Base-by-base conservation (phyloP, 2,888 invertebrate species). In the Acrocera orbiculus region DNA sequence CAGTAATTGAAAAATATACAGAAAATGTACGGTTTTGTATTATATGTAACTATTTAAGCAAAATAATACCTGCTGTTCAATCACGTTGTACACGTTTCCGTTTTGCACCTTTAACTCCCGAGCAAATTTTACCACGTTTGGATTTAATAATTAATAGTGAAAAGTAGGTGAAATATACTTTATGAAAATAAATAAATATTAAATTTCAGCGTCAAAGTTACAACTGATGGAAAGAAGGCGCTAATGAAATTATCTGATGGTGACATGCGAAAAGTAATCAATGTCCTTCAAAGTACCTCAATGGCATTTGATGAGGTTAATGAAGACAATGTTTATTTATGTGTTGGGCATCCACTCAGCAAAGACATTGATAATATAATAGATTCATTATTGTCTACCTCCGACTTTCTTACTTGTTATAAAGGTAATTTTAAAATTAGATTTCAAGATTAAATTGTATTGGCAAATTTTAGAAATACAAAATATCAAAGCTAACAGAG, bases 1-100 rank as follows among this genome's bases (percentile, higher is more conserved):
- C 10, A 89, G 90, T 98, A 47, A 95, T 98, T 52, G 98, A 99
- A 61, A 98, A 98, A 59, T 99, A 90, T 56, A 96, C 98, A 9
- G 93, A 95, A 44, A 98, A 96, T 60, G 89, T 93, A 4, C 68
- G 98, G 7, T 99, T 99, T 61, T 99, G 98, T 58, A 80, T 98
- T 38, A 98, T 99, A 50, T 95, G 96, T 63, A 98, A 98, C 62
- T 98, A 98, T 62, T 63, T 98, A 46, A 86, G 90, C 47, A 96
- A 96, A 67, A 95, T 99, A 40, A 98, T 95, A 48, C 98, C 98
- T 11, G 96, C 98, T 4, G 66, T 99, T 34, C 98, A 99, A 62
- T 98, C 96, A 10, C 71, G 98, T 46, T 98, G 96, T 60, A 98
- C 95, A 1, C 70, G 92, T 37, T 96, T 96, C 54, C 70, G 95